phyloP scores from a whole-genome alignment of 2,888 invertebrate genomes.

The Drosophila infuscata region DNA sequence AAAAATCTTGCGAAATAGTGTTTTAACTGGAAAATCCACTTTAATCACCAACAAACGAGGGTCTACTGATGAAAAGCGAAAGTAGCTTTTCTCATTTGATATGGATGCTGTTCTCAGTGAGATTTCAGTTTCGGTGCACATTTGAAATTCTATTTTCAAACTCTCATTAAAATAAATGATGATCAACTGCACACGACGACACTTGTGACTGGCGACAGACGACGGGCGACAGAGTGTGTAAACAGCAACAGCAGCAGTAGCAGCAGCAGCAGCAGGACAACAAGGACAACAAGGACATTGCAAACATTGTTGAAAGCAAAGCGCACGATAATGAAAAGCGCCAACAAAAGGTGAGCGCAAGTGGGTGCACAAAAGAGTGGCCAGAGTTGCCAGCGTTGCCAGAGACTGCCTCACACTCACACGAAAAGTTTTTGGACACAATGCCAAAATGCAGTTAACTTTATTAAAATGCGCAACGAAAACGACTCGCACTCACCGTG shows the following conservation, averaged over 20 bases:
- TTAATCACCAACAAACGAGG: neutral
- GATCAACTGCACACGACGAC: slow-evolving; percentile 63
- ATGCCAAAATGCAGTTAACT: slow-evolving; percentile 79
- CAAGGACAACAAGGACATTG: slow-evolving; percentile 50
- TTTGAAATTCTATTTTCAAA: slow-evolving; percentile 77
- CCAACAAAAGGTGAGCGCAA: slow-evolving; percentile 62
- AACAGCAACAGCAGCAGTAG: slow-evolving; percentile 38
- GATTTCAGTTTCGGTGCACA: slow-evolving; percentile 41
- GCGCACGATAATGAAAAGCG: slow-evolving; percentile 67
- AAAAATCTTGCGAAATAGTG: slow-evolving; percentile 14
- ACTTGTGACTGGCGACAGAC: neutral
- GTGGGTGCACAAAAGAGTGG: slow-evolving; percentile 17
- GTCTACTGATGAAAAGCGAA: slow-evolving; percentile 11
- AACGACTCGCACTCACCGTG: slow-evolving; percentile 54
- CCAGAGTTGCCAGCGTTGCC: neutral
- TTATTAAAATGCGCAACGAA: slow-evolving; percentile 75
- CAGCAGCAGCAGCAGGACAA: slow-evolving; percentile 41
- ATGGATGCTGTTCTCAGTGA: neutral
- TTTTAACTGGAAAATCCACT: neutral
- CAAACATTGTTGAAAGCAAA: slow-evolving; percentile 61
- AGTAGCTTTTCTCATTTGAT: slow-evolving; percentile 6
- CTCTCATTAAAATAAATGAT: slow-evolving; percentile 84
- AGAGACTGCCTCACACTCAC: neutral
- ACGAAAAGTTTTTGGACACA: slow-evolving; percentile 62
- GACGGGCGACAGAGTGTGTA: slow-evolving; percentile 45